phyloP scores from a whole-genome alignment of 2,888 invertebrate genomes.

The Incurvaria masculella region DNA sequence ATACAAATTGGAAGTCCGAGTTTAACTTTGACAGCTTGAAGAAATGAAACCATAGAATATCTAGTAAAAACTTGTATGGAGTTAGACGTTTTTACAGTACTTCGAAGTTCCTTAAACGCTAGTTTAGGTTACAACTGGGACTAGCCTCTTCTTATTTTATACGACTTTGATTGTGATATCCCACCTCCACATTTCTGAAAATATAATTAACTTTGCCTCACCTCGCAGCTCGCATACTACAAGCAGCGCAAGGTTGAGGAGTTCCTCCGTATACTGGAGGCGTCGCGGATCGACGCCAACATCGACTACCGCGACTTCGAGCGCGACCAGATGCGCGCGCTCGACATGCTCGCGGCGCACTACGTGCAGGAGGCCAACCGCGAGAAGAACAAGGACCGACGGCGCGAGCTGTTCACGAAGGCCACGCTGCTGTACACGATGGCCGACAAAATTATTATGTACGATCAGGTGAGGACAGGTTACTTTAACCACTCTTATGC shows the following conservation, averaged over 20 bases:
- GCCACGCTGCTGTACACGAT: constrained; percentile 97
- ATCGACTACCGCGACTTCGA: constrained; percentile 87
- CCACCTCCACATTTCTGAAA: no score
- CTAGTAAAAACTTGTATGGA: no score
- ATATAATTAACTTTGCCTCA: no score
- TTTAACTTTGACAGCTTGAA: no score
- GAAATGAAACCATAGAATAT: no score
- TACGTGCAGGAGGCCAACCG: constrained; percentile 96
- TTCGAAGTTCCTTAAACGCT: no score
- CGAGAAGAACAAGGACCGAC: constrained; percentile 93
- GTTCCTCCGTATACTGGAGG: constrained; percentile 92
- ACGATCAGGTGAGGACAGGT: constrained; percentile 92
- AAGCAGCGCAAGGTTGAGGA: constrained; percentile 90
- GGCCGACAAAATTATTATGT: constrained; percentile 99
- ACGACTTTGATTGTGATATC: no score
- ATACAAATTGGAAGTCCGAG: no score
- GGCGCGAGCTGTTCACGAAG: constrained; percentile 91
- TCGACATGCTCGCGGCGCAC: constrained; percentile 97
- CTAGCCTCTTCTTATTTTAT: no score
- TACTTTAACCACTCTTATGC: neutral
- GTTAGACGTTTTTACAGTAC: no score
- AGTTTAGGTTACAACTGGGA: no score
- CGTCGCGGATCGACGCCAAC: constrained; percentile 82
- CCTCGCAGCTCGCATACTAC: constrained; percentile 88
- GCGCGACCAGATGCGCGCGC: constrained; percentile 95